Evolutionary conservation across 2,113 vertebrate genomes (phyloP).

Genomic region (Upupa epops): DNA sequence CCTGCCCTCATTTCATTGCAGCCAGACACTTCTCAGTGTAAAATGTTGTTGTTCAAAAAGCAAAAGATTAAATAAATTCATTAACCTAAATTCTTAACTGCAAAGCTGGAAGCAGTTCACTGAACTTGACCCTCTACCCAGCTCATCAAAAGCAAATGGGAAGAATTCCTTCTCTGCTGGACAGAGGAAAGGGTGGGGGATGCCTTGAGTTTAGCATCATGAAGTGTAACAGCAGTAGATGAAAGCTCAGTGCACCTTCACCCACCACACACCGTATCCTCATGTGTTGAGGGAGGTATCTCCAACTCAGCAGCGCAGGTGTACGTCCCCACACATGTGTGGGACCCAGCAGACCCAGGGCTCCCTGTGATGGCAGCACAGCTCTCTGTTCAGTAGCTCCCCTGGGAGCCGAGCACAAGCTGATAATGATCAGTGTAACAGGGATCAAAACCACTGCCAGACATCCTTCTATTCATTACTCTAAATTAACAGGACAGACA

Average conservation of each 20-base stretch:
- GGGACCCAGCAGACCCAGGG: not conserved
- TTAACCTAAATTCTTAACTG: not conserved
- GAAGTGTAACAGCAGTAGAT: not conserved
- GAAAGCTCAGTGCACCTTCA: not conserved
- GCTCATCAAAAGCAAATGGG: not conserved
- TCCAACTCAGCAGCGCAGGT: not conserved
- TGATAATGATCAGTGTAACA: not conserved
- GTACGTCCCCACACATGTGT: rapidly evolving
- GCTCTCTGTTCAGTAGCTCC: rapidly evolving
- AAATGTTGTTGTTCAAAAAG: not conserved
- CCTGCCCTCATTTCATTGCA: not conserved
- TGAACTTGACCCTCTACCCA: not conserved
- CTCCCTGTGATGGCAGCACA: rapidly evolving
- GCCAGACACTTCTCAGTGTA: not conserved
- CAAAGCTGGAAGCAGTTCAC: not conserved
- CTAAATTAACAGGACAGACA: not conserved
- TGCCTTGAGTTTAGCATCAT: not conserved
- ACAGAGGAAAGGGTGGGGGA: not conserved
- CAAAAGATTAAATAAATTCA: not conserved
- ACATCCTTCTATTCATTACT: not conserved
- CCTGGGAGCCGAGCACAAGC: not conserved
- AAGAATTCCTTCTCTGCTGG: not conserved
- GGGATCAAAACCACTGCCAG: not conserved
- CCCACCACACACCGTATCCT: not conserved
- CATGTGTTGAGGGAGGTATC: not conserved